Base-by-base conservation (phyloP, 1,140 invertebrate species). In the Stenopsyche tienmushanensis region DNA sequence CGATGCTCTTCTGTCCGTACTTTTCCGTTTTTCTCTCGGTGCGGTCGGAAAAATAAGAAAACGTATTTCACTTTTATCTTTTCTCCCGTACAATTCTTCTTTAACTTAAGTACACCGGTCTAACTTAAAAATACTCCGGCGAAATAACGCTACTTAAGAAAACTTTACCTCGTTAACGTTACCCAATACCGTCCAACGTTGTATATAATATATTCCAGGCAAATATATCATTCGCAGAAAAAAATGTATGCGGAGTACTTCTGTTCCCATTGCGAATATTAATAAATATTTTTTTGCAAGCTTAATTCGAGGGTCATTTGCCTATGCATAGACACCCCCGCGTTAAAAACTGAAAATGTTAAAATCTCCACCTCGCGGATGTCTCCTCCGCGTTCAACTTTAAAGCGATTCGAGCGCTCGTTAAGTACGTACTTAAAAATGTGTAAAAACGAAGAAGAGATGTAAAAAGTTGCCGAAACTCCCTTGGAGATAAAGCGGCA, bases 51-150 rank as follows among this genome's bases (percentile, higher is more conserved):
- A 60, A 60, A 60, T 60, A 60, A 60, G 57, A 60, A 60, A 60
- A 60, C 57, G 57, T 60, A 60, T 60, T 60, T 60, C 57, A 60
- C 57, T 60, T 60, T 60, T 60, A 60, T 60, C 57, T 60, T 60
- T 60, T 60, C 57, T 60, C 57, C 57, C 57, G 57, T 60, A 60
- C 57, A 60, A 60, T 60, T 60, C 57, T 60, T 60, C 57, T 60
- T 60, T 60, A 60, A 60, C 42, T 60, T 60, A 60, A 60, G 57
- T 60, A 60, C 57, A 60, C 57, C 29, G 57, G 57, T 34, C 55
- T 34, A 44, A 60, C 29, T 60, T 60, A 60, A 60, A 60, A 60
- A 60, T 60, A 60, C 57, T 34, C 57, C 57, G 39, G 42, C 57
- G 57, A 60, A 60, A 60, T 60, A 60, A 60, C 57, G 57, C 57